Evolutionary conservation across 2,888 invertebrate genomes (phyloP).

Genomic region (Danaus chrysippus): DNA sequence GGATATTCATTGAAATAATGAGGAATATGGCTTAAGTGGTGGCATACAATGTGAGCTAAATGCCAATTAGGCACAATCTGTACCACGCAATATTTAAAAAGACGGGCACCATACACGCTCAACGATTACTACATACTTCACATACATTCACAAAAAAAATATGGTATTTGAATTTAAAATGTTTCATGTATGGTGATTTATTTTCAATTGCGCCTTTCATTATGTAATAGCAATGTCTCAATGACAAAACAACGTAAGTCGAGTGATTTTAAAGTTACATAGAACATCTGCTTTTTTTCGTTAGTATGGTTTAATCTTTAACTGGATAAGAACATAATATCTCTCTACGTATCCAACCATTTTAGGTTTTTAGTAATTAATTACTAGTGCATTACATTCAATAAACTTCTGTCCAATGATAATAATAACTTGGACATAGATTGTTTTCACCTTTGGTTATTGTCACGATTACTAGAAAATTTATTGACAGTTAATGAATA

Average conservation of each 20-base stretch:
- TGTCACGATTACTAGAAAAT: too few relatives aligned
- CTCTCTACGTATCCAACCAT: too few relatives aligned
- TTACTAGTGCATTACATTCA: too few relatives aligned
- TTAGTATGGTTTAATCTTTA: too few relatives aligned
- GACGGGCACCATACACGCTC: conserved; percentile 19
- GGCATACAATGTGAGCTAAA: conserved; percentile 51
- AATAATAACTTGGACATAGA: too few relatives aligned
- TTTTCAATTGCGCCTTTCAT: not conserved
- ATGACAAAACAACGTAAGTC: not conserved
- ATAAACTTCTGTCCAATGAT: too few relatives aligned
- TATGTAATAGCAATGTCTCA: conserved; percentile 1
- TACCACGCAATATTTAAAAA: conserved; percentile 31
- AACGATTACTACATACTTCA: conserved; percentile 15
- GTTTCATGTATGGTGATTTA: not conserved
- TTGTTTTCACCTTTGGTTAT: too few relatives aligned
- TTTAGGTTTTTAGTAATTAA: too few relatives aligned
- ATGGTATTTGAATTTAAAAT: not conserved
- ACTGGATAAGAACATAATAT: too few relatives aligned
- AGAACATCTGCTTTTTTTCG: too few relatives aligned
- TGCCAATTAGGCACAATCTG: conserved; percentile 50
- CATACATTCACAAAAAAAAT: not conserved
- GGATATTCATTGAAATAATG: conserved; percentile 53
- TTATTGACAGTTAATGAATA: too few relatives aligned
- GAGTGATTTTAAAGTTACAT: not conserved
- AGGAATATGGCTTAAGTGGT: conserved; percentile 48